A percentile compares a stretch with the other conserved stretches of the same genome.
These are phyloP conservation scores for Sebastes hubbsi DNA, from an alignment of 2,797 vertebrate genomes.

Conservation along the genomic window DNA sequence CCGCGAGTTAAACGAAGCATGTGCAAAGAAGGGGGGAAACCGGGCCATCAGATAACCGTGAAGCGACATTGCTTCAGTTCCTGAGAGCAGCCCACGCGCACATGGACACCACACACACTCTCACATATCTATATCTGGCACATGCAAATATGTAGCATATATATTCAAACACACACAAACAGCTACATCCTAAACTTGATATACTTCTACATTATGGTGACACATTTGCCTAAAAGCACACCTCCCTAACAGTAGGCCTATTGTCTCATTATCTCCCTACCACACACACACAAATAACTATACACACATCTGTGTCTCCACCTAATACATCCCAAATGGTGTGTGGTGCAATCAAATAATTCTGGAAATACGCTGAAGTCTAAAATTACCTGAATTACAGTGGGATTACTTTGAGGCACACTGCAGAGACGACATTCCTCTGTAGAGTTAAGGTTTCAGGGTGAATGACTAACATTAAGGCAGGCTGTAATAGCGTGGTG, in stretches of 20 bases:
- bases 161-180: background rate
- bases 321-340: background rate
- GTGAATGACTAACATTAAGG: slow-evolving; percentile 37
- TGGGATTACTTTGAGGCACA: slow-evolving; percentile 2
- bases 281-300: background rate
- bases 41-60: slow-evolving; percentile 5
- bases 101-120: background rate
- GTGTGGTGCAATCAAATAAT: slow-evolving; percentile 49
- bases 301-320: slow-evolving; percentile 13
- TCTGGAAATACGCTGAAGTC: slow-evolving; percentile 39
- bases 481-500: slow-evolving; percentile 13
- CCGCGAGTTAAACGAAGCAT: background rate
- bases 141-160: background rate
- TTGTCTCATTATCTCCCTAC: background rate
- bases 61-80: background rate
- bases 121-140: background rate
- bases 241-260: background rate
- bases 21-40: background rate
- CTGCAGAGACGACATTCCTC: slow-evolving; percentile 6
- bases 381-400: slow-evolving; percentile 66
- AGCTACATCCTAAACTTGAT: background rate
- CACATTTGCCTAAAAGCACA: background rate
- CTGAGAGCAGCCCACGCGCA: background rate
- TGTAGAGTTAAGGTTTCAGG: slow-evolving; percentile 36
- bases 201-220: background rate